Conservation (phyloP, 2,113 vertebrate species). For the Talpa occidentalis region DNA sequence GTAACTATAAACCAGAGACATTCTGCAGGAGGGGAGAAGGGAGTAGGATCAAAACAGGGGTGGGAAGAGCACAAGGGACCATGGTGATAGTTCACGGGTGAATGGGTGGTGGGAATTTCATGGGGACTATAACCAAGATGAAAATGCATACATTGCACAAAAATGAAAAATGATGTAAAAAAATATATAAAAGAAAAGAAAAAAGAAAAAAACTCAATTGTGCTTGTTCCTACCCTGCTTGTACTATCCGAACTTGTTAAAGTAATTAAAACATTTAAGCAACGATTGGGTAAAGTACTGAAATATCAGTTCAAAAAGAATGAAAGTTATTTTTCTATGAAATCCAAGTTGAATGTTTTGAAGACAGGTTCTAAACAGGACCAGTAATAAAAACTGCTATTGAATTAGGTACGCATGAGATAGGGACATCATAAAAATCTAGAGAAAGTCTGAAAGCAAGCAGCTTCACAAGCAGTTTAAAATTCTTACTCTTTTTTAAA, state of each 20-base stretch:
- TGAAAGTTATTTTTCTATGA: background rate
- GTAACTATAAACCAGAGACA: too few relatives aligned
- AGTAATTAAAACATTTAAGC: background rate
- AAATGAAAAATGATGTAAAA: too few relatives aligned
- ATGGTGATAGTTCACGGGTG: too few relatives aligned
- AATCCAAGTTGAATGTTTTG: background rate
- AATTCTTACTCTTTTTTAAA: background rate
- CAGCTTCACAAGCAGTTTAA: background rate
- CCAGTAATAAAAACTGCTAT: background rate
- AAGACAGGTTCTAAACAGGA: background rate
- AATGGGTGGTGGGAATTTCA: too few relatives aligned
- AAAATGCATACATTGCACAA: too few relatives aligned
- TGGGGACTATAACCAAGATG: too few relatives aligned
- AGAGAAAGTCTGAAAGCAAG: background rate
- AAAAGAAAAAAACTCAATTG: background rate
- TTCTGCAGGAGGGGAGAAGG: too few relatives aligned
- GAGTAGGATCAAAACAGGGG: too few relatives aligned
- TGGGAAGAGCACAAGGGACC: too few relatives aligned
- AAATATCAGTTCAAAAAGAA: conserved; percentile 1
- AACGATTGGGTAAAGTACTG: background rate
- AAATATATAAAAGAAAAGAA: too few relatives aligned
- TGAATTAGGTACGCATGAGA: background rate
- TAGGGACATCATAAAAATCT: background rate
- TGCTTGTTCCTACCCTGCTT: background rate
- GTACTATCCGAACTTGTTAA: background rate